Conservation (phyloP, 2,888 invertebrate species). For the Plebejus melissa region DNA sequence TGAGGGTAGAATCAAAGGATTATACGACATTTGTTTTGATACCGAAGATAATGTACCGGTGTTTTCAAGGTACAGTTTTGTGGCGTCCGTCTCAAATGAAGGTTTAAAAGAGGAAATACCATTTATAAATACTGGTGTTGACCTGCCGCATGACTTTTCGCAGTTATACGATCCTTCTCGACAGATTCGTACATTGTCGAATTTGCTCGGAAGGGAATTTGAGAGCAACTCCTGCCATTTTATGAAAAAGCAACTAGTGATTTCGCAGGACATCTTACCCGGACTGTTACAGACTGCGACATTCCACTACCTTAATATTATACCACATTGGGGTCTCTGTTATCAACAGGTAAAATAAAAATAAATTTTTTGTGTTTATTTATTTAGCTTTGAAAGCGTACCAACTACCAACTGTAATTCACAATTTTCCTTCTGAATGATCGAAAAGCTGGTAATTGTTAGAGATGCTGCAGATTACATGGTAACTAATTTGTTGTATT, state of each 20-base stretch:
- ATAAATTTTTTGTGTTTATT: neutral
- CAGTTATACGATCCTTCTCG: neutral
- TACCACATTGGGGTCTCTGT: conserved; percentile 20
- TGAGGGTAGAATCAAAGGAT: neutral
- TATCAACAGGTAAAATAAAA: conserved; percentile 8
- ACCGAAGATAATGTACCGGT: neutral
- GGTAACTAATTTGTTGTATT: neutral
- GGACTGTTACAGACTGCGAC: neutral
- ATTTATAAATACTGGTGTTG: neutral
- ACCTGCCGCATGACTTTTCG: neutral
- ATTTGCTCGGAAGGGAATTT: neutral
- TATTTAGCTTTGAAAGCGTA: neutral
- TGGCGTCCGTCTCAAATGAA: neutral
- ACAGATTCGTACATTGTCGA: neutral
- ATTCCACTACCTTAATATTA: conserved; percentile 6
- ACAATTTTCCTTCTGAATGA: neutral
- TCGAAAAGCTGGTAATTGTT: neutral
- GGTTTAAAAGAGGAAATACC: neutral
- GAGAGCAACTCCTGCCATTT: neutral
- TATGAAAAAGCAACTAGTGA: neutral
- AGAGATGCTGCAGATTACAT: neutral
- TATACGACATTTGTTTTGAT: conserved; percentile 12
- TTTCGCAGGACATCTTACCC: neutral
- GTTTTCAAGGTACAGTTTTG: neutral
- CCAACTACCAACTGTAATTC: neutral